Percentiles rank a stretch among this genome's conserved stretches.
These are phyloP conservation scores for Sisor rabdophorus DNA, from an alignment of 2,113 vertebrate species.

Conservation along the genomic window DNA sequence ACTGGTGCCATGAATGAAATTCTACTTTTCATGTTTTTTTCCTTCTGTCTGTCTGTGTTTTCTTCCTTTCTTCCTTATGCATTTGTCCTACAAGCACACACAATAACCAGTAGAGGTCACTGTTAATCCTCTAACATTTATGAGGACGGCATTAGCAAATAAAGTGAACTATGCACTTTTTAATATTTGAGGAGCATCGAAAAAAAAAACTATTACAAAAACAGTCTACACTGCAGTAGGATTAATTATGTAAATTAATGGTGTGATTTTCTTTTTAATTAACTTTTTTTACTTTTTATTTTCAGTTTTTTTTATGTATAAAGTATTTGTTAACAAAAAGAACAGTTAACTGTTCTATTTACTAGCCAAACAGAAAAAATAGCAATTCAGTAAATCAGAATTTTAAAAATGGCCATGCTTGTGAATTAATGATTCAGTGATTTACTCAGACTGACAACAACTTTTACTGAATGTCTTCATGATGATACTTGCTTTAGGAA, in stretches of 20 bases:
- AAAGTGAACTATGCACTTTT: slow-evolving; percentile 2
- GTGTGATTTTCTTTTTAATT: background rate
- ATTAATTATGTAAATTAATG: background rate
- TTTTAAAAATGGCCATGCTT: background rate
- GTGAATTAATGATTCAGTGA: background rate
- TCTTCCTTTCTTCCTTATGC: background rate
- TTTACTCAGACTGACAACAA: background rate
- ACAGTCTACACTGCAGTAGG: background rate
- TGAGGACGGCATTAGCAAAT: background rate
- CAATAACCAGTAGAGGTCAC: slow-evolving; percentile 61
- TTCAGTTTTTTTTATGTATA: background rate
- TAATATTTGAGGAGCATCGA: background rate
- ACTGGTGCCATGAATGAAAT: too few species aligned
- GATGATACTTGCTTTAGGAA: background rate
- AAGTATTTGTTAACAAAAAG: background rate
- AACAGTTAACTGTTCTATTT: background rate
- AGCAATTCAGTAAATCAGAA: background rate
- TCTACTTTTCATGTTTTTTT: too few species aligned
- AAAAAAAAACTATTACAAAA: background rate
- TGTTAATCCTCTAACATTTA: slow-evolving; percentile 50
- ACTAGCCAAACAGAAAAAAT: background rate
- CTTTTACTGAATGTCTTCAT: background rate
- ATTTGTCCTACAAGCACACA: slow-evolving; percentile 3
- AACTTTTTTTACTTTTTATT: background rate
- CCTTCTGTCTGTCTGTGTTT: too few species aligned